A percentile compares a stretch with the other conserved stretches of the same genome.
phyloP scores from a whole-genome alignment of 2,797 vertebrate species.

The Alfaro cultratus region DNA sequence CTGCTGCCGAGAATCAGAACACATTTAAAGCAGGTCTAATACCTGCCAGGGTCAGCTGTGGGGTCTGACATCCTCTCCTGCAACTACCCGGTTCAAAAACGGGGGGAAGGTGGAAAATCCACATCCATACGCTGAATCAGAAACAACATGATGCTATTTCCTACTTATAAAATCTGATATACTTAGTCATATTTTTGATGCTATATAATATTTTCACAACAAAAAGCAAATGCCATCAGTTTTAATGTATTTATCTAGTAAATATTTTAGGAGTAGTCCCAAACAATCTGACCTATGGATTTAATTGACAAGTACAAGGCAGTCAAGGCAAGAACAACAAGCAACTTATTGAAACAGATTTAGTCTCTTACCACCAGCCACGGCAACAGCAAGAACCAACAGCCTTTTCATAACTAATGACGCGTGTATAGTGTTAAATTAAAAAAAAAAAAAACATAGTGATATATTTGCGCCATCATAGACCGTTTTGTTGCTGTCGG shows the following conservation, averaged over 20 bases:
- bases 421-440: neutral
- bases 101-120: neutral
- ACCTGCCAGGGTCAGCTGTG: conserved; percentile 68
- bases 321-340: neutral
- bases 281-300: neutral
- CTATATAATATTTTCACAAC: neutral
- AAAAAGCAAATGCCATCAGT: neutral
- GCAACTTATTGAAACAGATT: neutral
- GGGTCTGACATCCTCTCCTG: neutral
- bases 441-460: neutral
- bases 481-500: neutral
- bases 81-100: neutral
- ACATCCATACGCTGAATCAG: neutral
- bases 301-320: neutral
- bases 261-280: neutral
- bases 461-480: neutral
- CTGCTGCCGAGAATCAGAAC: neutral
- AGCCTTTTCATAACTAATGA: neutral
- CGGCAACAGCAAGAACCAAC: neutral
- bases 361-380: neutral
- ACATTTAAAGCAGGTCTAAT: neutral
- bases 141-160: neutral
- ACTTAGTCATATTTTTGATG: neutral
- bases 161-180: neutral
- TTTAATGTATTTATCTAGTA: neutral